Base-by-base conservation (phyloP, 1,140 invertebrate genomes). In the Macrosteles quadrilineatus region DNA sequence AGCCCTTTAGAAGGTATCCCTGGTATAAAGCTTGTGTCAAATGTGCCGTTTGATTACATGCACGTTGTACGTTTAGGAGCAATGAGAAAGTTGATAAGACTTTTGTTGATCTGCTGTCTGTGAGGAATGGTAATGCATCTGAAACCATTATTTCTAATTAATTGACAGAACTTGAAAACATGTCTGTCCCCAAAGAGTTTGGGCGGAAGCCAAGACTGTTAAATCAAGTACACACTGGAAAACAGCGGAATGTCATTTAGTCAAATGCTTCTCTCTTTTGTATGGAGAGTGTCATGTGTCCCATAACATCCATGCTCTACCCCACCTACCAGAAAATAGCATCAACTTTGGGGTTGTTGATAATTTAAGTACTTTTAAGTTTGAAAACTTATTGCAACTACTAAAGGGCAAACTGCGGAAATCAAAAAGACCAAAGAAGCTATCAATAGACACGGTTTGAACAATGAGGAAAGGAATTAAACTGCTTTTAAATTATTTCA, bases 281-380 rank as follows among this genome's bases (percentile, higher is more conserved):
- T 72, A 69, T 69, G 75, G 76, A 3, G 23, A 64, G 62, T 43
- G 73, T 32, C 73, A 75, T 64, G 21, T 76, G 1, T 76, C 76
- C 0, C 73, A 76, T 31, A 78, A 78, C 72, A 40, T 73, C 1
- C 75, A 76, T 72, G 71, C 66, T 17, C 29, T 77, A 1, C 36
- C 79, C 25, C 82, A 84, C 73, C 63, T 83, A 25, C 69, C 75
- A 29, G 73, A 78, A 67, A 81, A 84, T 76, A 78, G 75, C 25
- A 68, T 72, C 72, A 74, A 71, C 4, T 80, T 77, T 76, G 80
- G 78, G 0, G 25, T 70, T 32, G 71, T 83, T 2, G 80, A 84
- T 72, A 76, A 72, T 29, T 77, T 76, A 65, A 79, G 77, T 53
- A 75, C 80, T 9, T 84, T 83, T 74, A 67, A 72, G 12, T 82